phyloP scores from a whole-genome alignment of 2,797 vertebrate species.

The Micromesistius poutassou region DNA sequence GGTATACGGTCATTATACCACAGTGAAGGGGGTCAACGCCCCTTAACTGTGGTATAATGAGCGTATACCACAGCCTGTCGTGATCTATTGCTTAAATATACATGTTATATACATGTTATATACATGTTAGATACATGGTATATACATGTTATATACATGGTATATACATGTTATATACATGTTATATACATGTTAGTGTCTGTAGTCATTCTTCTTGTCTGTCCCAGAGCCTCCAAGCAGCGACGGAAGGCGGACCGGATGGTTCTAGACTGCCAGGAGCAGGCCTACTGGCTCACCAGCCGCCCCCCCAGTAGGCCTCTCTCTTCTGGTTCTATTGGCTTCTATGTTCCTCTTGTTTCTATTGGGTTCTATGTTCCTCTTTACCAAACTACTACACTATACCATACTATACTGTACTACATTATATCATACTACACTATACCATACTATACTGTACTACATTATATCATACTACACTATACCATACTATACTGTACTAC shows the following conservation, averaged over 20 bases:
- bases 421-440: background rate
- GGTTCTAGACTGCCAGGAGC: slow-evolving; percentile 91
- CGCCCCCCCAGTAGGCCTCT: slow-evolving; percentile 79
- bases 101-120: too few species aligned
- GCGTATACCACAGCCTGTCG: too few species aligned
- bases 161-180: too few species aligned
- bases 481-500: background rate
- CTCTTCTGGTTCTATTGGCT: background rate
- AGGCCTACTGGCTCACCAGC: slow-evolving; percentile 92
- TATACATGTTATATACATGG: too few species aligned
- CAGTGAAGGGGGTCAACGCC: too few species aligned
- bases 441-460: background rate
- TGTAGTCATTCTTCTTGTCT: slow-evolving; percentile 25
- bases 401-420: background rate
- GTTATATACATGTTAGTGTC: too few species aligned
- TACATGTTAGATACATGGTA: too few species aligned
- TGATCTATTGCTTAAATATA: too few species aligned
- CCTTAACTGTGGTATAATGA: too few species aligned
- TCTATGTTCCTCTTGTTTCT: background rate
- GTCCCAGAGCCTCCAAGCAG: slow-evolving; percentile 85
- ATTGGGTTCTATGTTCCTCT: background rate
- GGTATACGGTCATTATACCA: too few species aligned
- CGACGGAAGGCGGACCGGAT: slow-evolving; percentile 89
- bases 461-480: background rate
- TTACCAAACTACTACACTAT: background rate